Evolutionary conservation across 2,888 invertebrate species (phyloP).

Genomic region (Erannis defoliaria): DNA sequence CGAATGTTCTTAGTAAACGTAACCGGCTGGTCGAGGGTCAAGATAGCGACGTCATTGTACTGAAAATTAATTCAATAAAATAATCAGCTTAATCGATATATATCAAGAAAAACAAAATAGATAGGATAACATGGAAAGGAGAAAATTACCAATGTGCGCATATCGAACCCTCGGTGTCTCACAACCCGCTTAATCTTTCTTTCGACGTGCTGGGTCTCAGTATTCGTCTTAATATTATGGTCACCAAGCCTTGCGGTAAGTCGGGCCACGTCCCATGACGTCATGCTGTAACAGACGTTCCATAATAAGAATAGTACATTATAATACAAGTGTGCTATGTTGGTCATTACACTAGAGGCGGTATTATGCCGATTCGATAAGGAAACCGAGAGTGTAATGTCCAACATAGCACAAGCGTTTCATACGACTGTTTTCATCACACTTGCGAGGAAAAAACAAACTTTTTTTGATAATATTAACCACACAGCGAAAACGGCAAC

Average conservation of each 20-base stretch:
- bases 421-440: no score
- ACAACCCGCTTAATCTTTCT: constrained; percentile 93
- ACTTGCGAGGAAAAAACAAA: no score
- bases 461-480: no score
- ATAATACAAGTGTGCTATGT: no score
- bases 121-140: background rate
- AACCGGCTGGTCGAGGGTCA: constrained; percentile 92
- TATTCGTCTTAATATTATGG: constrained; percentile 92
- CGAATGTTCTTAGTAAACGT: constrained; percentile 90
- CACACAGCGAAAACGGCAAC: no score
- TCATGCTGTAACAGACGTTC: constrained; percentile 89
- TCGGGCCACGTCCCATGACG: constrained; percentile 94
- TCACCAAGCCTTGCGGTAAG: constrained; percentile 93
- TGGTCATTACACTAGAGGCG: no score
- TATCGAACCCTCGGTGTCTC: constrained; percentile 94
- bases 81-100: background rate
- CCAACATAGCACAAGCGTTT: no score
- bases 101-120: no score
- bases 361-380: no score
- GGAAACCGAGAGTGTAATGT: no score
- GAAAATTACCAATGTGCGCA: constrained; percentile 90
- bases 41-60: constrained; percentile 94
- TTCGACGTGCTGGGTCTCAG: constrained; percentile 92
- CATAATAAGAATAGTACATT: no score
- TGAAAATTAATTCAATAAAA: constrained; percentile 56